Percentiles rank a stretch among this genome's conserved stretches.
Conservation (phyloP, 2,113 vertebrate genomes). For the Ursus arctos region DNA sequence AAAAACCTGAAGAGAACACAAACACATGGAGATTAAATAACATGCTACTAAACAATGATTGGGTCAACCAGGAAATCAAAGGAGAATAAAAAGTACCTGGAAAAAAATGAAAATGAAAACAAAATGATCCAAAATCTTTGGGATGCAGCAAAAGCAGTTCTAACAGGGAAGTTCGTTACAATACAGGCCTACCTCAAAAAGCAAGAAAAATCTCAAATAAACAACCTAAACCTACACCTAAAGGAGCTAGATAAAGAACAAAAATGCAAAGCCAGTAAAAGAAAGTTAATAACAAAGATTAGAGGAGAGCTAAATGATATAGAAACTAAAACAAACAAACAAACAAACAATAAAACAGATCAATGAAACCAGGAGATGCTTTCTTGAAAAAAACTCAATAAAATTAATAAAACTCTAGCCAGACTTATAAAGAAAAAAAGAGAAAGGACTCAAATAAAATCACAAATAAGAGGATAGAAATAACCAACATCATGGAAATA, state of each 20-base stretch:
- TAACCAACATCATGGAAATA: background rate
- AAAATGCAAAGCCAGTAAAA: background rate
- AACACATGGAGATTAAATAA: background rate
- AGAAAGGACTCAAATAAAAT: background rate
- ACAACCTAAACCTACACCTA: background rate
- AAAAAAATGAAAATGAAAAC: background rate
- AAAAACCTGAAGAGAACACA: background rate
- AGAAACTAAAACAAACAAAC: background rate
- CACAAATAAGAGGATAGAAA: background rate
- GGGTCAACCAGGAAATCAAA: background rate
- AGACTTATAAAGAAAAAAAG: background rate
- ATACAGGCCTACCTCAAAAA: background rate
- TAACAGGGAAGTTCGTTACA: background rate
- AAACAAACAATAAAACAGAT: background rate
- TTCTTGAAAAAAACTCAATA: background rate
- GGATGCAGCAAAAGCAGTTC: background rate
- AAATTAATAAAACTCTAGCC: background rate
- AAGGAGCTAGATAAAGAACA: background rate
- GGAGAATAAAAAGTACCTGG: background rate
- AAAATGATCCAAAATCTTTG: background rate
- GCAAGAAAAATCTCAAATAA: background rate
- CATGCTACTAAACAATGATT: background rate
- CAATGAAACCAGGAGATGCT: background rate
- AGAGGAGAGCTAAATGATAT: background rate
- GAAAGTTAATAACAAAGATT: background rate